Evolutionary conservation across 2,797 vertebrate species (phyloP), one percentile per base, ranked within the genome.

Genomic region (Notolepis coatsorum): DNA sequence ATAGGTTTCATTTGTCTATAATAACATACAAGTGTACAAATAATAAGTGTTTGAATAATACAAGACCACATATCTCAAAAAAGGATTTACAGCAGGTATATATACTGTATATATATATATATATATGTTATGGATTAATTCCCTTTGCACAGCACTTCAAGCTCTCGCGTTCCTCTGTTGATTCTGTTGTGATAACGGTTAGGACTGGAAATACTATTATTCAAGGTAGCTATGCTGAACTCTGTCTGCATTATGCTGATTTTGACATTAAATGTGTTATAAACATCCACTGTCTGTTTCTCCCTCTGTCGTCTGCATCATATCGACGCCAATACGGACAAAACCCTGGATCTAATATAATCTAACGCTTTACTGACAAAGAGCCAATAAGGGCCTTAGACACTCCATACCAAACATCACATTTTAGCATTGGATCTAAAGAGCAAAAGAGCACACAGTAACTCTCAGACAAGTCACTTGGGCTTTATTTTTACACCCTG

Each of bases 211-310:
- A 54, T 58, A 63, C 53, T 65, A 43, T 60, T n/a, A n/a, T n/a
- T n/a, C n/a, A n/a, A 70, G 33, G 65, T 68, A 18, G 23, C 24
- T 30, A 25, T 48, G 31, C 54, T 65, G 49, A 58, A 41, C 17
- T 75, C 51, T 60, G 62, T 75, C 51, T 60, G 62, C 18, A 78
- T 54, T 71, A 60, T 70, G 60, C 68, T 65, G 68, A 66, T 79
- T 84, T 68, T 85, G 57, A 77, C 61, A 77, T 75, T 88, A 87
- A 88, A 85, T 47, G 23, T 65, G 38, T 80, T 59, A 23, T 43
- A 55, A n/a, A 78, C 70, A 71, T 43, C 1, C 66, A 33, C 37
- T 49, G n/a, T 51, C 10, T 60, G 59, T 65, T 27, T 65, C 17
- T 54, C 33, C 30, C 43, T 65, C 61, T 80, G 58, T 71, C 68